Conservation (phyloP, 2,113 vertebrate genomes). For the Chaenogobius annularis region DNA sequence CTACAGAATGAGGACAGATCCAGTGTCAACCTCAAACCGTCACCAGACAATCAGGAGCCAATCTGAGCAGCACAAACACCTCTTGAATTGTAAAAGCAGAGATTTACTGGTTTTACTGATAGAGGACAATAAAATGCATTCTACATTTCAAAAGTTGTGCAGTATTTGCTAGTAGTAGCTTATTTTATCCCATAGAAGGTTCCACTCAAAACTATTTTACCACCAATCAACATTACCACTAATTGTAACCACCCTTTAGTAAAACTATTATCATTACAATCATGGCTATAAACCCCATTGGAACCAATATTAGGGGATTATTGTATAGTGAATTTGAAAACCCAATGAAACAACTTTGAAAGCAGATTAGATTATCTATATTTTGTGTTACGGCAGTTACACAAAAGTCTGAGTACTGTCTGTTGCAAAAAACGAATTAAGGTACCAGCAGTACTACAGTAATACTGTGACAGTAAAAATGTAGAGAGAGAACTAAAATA, state of each 20-base stretch:
- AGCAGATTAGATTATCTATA: too few species aligned
- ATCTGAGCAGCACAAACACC: neutral
- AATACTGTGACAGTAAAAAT: neutral
- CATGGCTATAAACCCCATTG: too few species aligned
- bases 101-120: neutral
- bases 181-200: too few species aligned
- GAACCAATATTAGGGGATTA: neutral
- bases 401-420: neutral
- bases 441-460: neutral
- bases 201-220: too few species aligned
- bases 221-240: too few species aligned
- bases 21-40: conserved; percentile 35
- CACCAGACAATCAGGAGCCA: conserved; percentile 11
- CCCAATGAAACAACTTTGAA: too few species aligned
- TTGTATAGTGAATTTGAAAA: too few species aligned
- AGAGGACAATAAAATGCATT: neutral
- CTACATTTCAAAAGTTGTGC: too few species aligned
- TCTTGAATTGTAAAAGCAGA: neutral
- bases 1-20: conserved; percentile 48
- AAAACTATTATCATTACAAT: neutral
- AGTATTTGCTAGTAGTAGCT: too few species aligned
- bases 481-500: conserved; percentile 9
- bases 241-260: neutral
- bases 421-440: neutral
- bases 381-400: neutral